Conservation (phyloP, 2,797 vertebrate genomes). For the Smutsia temminckii region DNA sequence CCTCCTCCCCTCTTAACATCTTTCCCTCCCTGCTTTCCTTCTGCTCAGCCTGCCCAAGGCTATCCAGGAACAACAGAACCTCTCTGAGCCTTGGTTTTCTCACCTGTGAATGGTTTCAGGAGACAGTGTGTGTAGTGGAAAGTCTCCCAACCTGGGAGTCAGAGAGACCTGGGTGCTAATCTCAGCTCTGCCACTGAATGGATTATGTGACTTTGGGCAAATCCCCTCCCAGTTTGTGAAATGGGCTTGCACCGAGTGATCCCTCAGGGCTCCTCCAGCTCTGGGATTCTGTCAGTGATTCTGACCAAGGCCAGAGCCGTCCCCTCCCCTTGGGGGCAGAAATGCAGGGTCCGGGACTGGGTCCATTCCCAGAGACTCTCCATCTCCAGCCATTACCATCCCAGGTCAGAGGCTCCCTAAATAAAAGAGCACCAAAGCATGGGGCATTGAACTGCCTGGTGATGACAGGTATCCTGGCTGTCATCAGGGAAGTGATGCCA, state of each 20-base stretch:
- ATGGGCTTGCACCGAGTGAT: constrained; percentile 53
- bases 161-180: constrained; percentile 47
- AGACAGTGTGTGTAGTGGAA: neutral
- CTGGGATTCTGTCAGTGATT: constrained; percentile 71
- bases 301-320: constrained; percentile 74
- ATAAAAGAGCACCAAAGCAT: neutral
- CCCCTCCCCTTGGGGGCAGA: constrained; percentile 70
- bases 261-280: constrained; percentile 63
- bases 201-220: constrained; percentile 49
- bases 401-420: neutral
- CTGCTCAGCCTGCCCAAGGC: neutral
- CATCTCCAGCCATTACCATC: neutral
- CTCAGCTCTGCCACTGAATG: constrained; percentile 57
- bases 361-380: constrained; percentile 44
- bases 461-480: neutral
- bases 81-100: constrained; percentile 40
- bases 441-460: neutral
- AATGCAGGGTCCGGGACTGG: constrained; percentile 47
- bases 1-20: neutral
- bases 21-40: neutral
- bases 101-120: constrained; percentile 20
- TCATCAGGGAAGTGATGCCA: neutral
- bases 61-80: constrained; percentile 21
- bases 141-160: neutral
- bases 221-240: constrained; percentile 50